A percentile compares a stretch with the other conserved stretches of the same genome.
Conservation (phyloP, 2,797 vertebrate genomes). For the Chaetodon trifasciatus region DNA sequence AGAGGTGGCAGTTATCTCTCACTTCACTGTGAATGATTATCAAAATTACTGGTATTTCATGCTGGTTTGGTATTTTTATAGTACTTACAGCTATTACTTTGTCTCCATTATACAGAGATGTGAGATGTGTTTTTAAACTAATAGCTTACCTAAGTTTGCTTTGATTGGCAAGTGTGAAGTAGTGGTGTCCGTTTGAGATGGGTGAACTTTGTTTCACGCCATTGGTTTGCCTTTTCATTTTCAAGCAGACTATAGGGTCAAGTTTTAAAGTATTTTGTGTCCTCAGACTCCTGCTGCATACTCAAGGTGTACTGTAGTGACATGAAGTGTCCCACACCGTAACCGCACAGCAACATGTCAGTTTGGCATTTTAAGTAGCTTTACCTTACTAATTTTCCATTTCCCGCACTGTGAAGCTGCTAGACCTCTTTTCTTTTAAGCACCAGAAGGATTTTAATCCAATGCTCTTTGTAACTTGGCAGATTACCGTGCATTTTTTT, state of each 20-base stretch:
- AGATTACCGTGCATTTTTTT: neutral
- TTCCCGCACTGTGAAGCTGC: neutral
- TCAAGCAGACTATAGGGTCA: neutral
- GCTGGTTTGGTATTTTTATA: neutral
- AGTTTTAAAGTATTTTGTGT: neutral
- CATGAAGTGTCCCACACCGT: neutral
- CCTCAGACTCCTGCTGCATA: neutral
- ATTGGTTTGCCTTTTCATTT: neutral
- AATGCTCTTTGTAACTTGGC: neutral
- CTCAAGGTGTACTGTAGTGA: neutral
- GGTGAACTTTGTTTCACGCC: neutral
- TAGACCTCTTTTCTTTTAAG: neutral
- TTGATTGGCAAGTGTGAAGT: neutral
- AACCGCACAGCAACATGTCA: neutral
- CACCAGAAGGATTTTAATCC: neutral
- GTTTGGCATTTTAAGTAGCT: constrained; percentile 40
- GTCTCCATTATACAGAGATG: neutral
- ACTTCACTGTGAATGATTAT: neutral
- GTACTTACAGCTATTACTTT: neutral
- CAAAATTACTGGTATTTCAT: neutral
- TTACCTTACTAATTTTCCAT: constrained; percentile 9
- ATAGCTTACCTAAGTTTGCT: neutral
- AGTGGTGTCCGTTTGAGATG: neutral
- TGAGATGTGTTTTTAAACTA: neutral
- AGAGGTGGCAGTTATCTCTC: neutral